A percentile compares a stretch with the other conserved stretches of the same genome.
These are phyloP conservation scores for Entomobrya multifasciata DNA, from an alignment of 2,888 invertebrate genomes.

Conservation along the genomic window DNA sequence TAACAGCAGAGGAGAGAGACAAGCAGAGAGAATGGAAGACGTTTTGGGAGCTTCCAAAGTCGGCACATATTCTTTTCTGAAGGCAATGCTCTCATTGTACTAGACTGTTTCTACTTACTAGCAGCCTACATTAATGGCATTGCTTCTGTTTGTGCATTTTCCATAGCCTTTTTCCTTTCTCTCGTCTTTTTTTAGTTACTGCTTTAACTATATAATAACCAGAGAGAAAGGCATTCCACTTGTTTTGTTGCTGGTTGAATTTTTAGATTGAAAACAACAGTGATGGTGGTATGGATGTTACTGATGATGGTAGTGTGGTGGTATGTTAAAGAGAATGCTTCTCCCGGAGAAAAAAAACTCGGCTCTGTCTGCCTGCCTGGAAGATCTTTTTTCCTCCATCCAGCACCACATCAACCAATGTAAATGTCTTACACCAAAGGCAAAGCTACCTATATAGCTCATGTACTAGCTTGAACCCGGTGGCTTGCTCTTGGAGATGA, in stretches of 20 bases:
- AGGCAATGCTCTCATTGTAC: constrained; percentile 12
- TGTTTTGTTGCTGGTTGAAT: not conserved
- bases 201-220: constrained; percentile 6
- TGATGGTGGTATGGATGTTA: not conserved
- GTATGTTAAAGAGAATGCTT: constrained; percentile 20
- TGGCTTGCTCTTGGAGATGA: constrained; percentile 40
- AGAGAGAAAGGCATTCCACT: not conserved
- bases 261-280: not conserved
- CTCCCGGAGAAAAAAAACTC: no score
- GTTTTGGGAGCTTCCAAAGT: constrained; percentile 21
- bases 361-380: constrained; percentile 13
- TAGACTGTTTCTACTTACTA: constrained; percentile 30
- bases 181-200: constrained; percentile 10
- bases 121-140: not conserved
- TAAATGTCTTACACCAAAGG: no score
- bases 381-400: constrained; percentile 3
- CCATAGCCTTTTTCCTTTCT: not conserved
- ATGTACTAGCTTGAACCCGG: constrained; percentile 43
- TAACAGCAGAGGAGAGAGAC: constrained; percentile 27
- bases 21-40: constrained; percentile 8
- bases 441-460: not conserved
- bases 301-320: constrained; percentile 18
- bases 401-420: no score
- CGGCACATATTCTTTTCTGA: not conserved
- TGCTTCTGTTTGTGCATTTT: constrained; percentile 19